Evolutionary conservation across 1,140 invertebrate species (phyloP), one percentile per base, ranked within the genome.

Genomic region (Anastrepha obliqua): DNA sequence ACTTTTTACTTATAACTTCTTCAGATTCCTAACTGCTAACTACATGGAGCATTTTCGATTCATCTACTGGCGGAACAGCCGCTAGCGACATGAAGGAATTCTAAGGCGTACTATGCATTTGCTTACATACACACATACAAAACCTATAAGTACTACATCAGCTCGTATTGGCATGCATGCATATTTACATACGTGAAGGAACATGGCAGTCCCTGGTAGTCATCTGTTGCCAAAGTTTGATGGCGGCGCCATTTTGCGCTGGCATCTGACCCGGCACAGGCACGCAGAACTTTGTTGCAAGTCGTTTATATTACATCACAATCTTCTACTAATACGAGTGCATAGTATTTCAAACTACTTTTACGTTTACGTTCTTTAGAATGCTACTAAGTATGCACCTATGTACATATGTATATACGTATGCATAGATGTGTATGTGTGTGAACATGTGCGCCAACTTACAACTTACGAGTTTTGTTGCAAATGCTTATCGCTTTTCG

Each of bases 201-300:
- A 11, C 29, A 29, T 29, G 29, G 29, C 9, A 20, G 20, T 11
- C 47, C 6, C 0, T 81, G 17, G 47, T 20, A 81, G 74, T 81
- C 74, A 55, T 78, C 44, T 78, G 70, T 55, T 78, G 70, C 44
- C n/a, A 81, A 81, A 81, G 47, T 81, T 81, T 55, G 47, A 47
- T n/a, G 44, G 20, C 74, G 74, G 74, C 74, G 74, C 74, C 74
- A 81, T 81, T 81, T 81, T 81, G n/a, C 47, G 8, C 29, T 81
- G 74, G 51, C 47, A 55, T 81, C 74, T 81, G 47, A 58, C 17
- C 3, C 47, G 47, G 74, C 74, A 81, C 74, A 81, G 74, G 74
- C 74, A 81, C 15, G 9, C 74, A 81, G 74, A 81, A 81, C 74
- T 81, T 81, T 58, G 74, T 81, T 81, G 74, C 74, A 81, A 81